phyloP scores from a whole-genome alignment of 1,140 invertebrate species.

The Portunus trituberculatus region DNA sequence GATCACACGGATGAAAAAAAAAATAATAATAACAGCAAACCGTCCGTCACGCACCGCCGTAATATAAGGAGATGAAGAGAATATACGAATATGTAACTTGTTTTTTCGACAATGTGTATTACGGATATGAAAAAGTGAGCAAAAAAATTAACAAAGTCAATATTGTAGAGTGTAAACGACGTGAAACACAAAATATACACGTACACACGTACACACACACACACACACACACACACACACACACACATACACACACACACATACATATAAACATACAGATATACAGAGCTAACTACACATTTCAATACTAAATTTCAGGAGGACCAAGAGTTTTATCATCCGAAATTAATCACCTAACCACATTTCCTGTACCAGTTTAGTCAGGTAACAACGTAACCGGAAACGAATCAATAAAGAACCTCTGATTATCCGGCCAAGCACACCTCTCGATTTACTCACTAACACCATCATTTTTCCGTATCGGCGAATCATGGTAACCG shows the following conservation, averaged over 20 bases:
- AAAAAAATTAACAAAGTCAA: too few species aligned
- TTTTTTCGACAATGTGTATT: background rate
- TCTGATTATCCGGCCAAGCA: background rate
- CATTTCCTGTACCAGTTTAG: background rate
- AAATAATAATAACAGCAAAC: background rate
- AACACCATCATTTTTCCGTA: background rate
- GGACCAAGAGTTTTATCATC: too few species aligned
- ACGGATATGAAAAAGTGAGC: background rate
- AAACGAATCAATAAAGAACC: background rate
- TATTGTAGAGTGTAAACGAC: background rate
- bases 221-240: background rate
- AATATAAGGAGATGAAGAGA: background rate
- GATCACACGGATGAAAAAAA: background rate
- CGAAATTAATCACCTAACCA: background rate
- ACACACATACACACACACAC: background rate
- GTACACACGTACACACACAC: background rate
- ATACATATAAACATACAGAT: background rate
- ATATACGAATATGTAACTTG: background rate
- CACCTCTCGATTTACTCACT: background rate
- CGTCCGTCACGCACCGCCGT: background rate
- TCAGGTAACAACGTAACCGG: background rate
- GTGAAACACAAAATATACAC: background rate
- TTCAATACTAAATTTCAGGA: too few species aligned
- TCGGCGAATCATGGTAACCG: background rate
- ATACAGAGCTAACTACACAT: background rate